Evolutionary conservation across 2,888 invertebrate genomes (phyloP).

Genomic region (Neelides folsomi): DNA sequence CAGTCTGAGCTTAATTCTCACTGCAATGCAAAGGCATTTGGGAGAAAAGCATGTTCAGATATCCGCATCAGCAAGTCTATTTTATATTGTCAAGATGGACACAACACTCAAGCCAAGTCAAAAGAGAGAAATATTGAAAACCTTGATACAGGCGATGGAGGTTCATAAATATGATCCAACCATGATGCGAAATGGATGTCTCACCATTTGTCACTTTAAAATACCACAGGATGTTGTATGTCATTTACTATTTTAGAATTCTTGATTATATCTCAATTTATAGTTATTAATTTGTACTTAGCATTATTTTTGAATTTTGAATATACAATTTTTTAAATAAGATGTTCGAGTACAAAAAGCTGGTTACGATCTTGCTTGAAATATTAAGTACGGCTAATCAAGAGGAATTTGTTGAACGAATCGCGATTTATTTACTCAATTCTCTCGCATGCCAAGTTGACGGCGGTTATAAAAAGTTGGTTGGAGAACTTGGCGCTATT

Average conservation of each 20-base stretch:
- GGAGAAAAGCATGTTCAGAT: conserved; percentile 83
- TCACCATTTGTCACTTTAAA: conserved; percentile 85
- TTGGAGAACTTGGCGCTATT: conserved; percentile 81
- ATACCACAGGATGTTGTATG: conserved; percentile 87
- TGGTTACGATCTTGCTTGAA: conserved; percentile 67
- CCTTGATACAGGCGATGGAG: conserved; percentile 78
- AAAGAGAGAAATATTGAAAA: conserved; percentile 65
- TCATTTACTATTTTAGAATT: conserved; percentile 25
- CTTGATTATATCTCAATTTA: neutral
- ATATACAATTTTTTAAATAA: conserved; percentile 38
- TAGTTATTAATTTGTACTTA: too few species aligned
- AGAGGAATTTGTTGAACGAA: conserved; percentile 83
- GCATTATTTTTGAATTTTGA: neutral
- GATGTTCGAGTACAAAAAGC: conserved; percentile 78
- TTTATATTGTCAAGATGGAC: conserved; percentile 83
- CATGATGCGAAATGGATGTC: conserved; percentile 92
- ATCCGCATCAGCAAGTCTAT: conserved; percentile 63
- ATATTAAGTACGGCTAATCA: conserved; percentile 68
- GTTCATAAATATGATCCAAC: conserved; percentile 70
- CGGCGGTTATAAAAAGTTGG: conserved; percentile 74
- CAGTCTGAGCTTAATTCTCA: conserved; percentile 65
- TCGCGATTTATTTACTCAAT: conserved; percentile 87
- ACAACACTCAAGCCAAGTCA: conserved; percentile 56
- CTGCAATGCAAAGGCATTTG: conserved; percentile 78
- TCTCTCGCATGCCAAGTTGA: conserved; percentile 94